Base-by-base conservation (phyloP, 23 tunicate genomes). In the Clavelina lepadiformis region DNA sequence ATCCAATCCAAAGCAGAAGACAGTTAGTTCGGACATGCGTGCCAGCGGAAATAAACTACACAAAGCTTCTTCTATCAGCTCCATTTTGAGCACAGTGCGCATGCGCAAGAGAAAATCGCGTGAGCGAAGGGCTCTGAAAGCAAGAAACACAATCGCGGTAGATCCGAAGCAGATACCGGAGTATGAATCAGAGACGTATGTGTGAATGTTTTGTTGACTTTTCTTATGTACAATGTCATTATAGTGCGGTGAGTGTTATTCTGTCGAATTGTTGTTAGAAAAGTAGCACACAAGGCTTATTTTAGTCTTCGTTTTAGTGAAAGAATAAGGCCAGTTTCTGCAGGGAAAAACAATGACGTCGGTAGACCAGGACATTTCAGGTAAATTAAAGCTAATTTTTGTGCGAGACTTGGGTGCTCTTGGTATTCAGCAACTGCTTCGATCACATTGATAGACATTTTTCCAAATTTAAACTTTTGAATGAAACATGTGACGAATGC, bases 11-110 rank as follows among this genome's bases (percentile, higher is more conserved):
- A 51, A 33, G 0, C 2, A 54, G 6, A 35, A 26, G 3, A 35
- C 49, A 36, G 22, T 28, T 63, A 35, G 28, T 20, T 31, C 72
- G 38, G 0, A 0, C 54, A 46, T 22, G 3, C 31, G 31, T 23
- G 25, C 28, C 46, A 34, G 31, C 2, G 13, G 37, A 5, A 35
- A 52, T 3, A 32, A 60, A 8, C 56, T 89, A 7, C 63, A 69
- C 37, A 89, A 89, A 46, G 76, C 97, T 15, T 53, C 82, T 4
- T 89, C 97, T 18, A 75, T 89, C 8, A 30, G 77, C 29, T 80
- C 88, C 23, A 70, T 89, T 35, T 75, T 75, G 1, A 75, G 76
- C 36, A 68, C 97, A 33, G 97, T 89, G 83, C 88, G 97, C 69
- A 81, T 89, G 88, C 88, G 97, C 76, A 89, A 75, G 38, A 73